Evolutionary conservation across 2,797 vertebrate genomes (phyloP), one percentile per base, ranked within the genome.

Genomic region (Neosilurus hyrtlii): DNA sequence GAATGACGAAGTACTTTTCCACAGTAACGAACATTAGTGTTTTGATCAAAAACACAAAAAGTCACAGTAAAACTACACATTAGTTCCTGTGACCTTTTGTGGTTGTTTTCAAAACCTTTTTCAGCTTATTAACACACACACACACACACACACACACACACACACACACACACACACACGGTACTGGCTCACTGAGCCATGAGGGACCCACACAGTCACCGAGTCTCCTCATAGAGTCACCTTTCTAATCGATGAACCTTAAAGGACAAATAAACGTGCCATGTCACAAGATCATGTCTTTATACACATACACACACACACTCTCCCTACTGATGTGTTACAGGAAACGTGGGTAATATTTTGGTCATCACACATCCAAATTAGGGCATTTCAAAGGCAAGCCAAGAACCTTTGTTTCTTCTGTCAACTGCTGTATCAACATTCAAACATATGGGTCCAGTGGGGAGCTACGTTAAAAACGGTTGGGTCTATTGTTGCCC

Each of bases 51-150:
- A 63, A 78, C 75, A 63, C 37, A 63, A 78, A 63, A 62, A 77
- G 37, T 62, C 37, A 77, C 75, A 77, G 18, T 16, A 22, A 76
- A 76, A 59, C 56, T 37, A 75, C 73, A 75, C 52, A 74, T 22
- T 57, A 49, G 22, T 78, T 63, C n/a, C 59, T 51, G 59, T 7
- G 75, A 63, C 75, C 75, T 63, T 63, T 26, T n/a, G 67, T 37
- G 12, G 30, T 56, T 80, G 65, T 80, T 68, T 88, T 87, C 89
- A 89, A 86, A 89, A 88, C 90, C 65, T 37, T 68, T 67, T 91
- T 90, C 88, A 90, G 90, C 87, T 90, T 89, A 89, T 91, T 79
- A 83, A 18, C 67, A 43, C 6, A 68, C 24, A 78, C 49, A 71
- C 24, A 68, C 24, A 68, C 90, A 90, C 88, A 82, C 85, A 84